Percentiles rank a stretch among this genome's conserved stretches.
These are phyloP conservation scores for Rhizoglyphus robini DNA, from an alignment of 1,140 invertebrate species.

Conservation along the genomic window DNA sequence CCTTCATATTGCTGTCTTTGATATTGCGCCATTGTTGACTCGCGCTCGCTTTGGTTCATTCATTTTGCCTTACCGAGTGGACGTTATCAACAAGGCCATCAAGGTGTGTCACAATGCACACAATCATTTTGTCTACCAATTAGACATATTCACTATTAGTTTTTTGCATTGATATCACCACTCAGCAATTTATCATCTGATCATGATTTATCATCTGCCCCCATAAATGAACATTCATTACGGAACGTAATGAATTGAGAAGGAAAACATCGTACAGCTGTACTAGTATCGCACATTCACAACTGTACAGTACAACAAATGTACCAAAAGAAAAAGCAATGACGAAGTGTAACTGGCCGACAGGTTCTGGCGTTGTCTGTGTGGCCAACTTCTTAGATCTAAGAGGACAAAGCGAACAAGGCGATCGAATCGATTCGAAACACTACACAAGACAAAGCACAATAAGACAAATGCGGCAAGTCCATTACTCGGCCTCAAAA, in stretches of 20 bases:
- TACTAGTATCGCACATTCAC: not conserved
- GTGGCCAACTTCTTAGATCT: no score
- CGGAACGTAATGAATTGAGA: not conserved
- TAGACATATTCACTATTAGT: no score
- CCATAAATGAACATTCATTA: not conserved
- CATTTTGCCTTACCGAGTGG: no score
- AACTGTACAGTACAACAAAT: not conserved
- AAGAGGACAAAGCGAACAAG: no score
- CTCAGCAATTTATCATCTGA: not conserved
- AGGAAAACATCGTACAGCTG: no score
- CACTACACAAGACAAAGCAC: not conserved
- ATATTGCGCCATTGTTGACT: not conserved
- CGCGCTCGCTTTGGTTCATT: not conserved
- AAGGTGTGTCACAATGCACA: no score
- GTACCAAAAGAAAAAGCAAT: not conserved
- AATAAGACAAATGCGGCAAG: not conserved
- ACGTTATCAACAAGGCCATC: no score
- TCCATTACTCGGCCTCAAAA: no score
- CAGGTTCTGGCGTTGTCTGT: no score
- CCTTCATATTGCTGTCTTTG: not conserved
- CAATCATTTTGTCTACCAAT: no score
- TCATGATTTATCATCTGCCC: no score
- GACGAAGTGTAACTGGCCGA: not conserved
- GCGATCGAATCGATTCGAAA: conserved; percentile 1
- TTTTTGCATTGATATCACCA: no score